Conservation (phyloP, 2,113 vertebrate genomes). For the Melospiza melodia region DNA sequence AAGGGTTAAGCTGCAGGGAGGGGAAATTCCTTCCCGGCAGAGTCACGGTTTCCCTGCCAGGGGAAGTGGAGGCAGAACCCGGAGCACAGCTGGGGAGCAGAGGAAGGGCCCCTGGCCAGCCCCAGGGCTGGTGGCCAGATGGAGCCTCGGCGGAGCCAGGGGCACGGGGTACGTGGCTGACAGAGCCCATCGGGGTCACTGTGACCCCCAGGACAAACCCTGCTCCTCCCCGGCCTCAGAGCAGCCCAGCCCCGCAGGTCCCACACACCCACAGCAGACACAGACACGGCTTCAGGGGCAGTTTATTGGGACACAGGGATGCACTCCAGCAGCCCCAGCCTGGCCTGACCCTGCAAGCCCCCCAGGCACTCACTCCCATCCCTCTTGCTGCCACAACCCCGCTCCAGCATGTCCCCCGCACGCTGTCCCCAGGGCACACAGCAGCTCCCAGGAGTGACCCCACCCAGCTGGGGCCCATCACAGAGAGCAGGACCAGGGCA, state of each 20-base stretch:
- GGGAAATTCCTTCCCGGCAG: slow-evolving; percentile 59
- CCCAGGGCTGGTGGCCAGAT: not conserved
- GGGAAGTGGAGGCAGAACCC: slow-evolving; percentile 27
- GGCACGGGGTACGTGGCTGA: not conserved
- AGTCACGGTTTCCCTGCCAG: slow-evolving; percentile 34
- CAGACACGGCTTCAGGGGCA: not conserved
- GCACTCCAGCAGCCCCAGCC: not conserved
- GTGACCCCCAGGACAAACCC: not conserved
- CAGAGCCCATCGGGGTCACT: not conserved
- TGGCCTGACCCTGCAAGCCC: not conserved
- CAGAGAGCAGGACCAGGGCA: not conserved
- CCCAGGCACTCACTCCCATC: not conserved
- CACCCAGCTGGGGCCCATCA: too few species aligned
- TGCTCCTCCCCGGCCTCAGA: rapidly evolving
- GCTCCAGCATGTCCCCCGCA: rapidly evolving
- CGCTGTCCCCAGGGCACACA: not conserved
- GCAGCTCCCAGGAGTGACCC: not conserved
- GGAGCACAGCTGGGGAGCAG: not conserved
- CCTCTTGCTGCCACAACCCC: not conserved
- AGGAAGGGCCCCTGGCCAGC: not conserved
- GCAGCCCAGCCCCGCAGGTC: not conserved
- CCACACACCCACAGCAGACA: not conserved
- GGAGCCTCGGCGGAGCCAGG: rapidly evolving
- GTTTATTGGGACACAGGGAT: slow-evolving; percentile 28
- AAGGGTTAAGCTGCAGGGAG: slow-evolving; percentile 46